Evolutionary conservation across 1,140 invertebrate genomes (phyloP), one percentile per base, ranked within the genome.

Genomic region (Sarcophaga peregrina): DNA sequence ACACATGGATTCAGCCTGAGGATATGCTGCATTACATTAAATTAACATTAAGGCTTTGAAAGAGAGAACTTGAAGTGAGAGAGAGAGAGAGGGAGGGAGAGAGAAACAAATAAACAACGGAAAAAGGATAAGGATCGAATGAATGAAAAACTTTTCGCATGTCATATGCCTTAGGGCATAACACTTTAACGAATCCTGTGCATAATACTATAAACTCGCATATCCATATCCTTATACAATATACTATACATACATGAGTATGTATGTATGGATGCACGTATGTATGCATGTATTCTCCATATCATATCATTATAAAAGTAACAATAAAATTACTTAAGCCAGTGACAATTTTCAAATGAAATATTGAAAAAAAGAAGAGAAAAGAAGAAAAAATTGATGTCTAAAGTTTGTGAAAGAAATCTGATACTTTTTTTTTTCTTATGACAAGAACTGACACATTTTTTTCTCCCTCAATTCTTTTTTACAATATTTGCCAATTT

Each of bases 391-490:
- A 54, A 50, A 76, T 75, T 45, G 45, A 75, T 4, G 4, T 2
- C 25, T 2, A 82, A 82, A 82, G 50, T 46, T 76, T 82, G 48
- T 20, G 48, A 58, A 47, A n/a, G 76, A 83, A 83, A 83, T 72
- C 68, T 80, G 82, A 83, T 83, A 83, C 82, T 72, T 83, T 83
- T 80, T 83, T 83, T 74, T 74, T 68, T 52, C 48, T 37, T 83
- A 80, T 80, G 58, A 76, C 76, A 78, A 20, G 20, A 82, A 54
- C 20, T 82, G 73, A n/a, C 15, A 37, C 10, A 10, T 45, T 37
- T 48, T 73, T 73, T 73, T 13, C 25, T 13, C 25, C 5, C 25
- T 25, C 80, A 9, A 20, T 20, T 54, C n/a, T 37, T 25, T 8
- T 17, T 13, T 20, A 46, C 58, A 8, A 17, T 8, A 68, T 8